These are phyloP conservation scores for Muraenolepis orangiensis DNA, from an alignment of 2,797 vertebrate genomes.

Conservation along the genomic window DNA sequence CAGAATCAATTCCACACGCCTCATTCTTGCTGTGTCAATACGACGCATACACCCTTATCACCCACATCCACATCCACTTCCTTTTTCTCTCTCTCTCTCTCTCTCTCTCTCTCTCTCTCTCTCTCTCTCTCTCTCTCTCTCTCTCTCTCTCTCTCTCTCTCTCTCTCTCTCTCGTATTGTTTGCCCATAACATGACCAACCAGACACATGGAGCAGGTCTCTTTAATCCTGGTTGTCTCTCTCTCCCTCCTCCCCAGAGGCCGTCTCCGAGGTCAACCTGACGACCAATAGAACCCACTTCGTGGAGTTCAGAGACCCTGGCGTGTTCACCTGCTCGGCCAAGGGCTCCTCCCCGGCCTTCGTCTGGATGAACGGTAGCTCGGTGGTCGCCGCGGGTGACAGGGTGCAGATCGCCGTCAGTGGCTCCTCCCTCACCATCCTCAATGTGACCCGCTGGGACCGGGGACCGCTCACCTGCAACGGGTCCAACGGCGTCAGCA, in stretches of 20 bases:
- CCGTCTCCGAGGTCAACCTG: conserved; percentile 43
- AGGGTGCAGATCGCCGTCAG: conserved; percentile 44
- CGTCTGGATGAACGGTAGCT: conserved; percentile 60
- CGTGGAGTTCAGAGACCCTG: conserved; percentile 58
- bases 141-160: neutral
- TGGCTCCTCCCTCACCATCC: conserved; percentile 46
- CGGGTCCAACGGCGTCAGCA: conserved; percentile 52
- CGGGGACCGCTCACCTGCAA: conserved; percentile 52
- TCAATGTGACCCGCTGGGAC: conserved; percentile 50
- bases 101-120: too few relatives aligned
- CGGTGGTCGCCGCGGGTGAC: conserved; percentile 38
- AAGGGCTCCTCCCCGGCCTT: conserved; percentile 46
- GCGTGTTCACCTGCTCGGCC: conserved; percentile 54
- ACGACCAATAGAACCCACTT: conserved; percentile 32
- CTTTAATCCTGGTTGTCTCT: neutral
- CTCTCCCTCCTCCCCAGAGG: conserved; percentile 34
- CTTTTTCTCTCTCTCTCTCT: neutral
- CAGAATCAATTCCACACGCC: conserved; percentile 2
- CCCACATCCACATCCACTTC: conserved; percentile 17
- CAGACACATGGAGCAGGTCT: too few relatives aligned
- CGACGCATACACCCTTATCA: conserved; percentile 18
- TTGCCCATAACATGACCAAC: neutral
- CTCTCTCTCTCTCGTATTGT: neutral
- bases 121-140: too few relatives aligned
- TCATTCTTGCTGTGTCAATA: conserved; percentile 7